phyloP scores from a whole-genome alignment of 2,113 vertebrate species.

The rat (Rattus norvegicus) region DNA sequence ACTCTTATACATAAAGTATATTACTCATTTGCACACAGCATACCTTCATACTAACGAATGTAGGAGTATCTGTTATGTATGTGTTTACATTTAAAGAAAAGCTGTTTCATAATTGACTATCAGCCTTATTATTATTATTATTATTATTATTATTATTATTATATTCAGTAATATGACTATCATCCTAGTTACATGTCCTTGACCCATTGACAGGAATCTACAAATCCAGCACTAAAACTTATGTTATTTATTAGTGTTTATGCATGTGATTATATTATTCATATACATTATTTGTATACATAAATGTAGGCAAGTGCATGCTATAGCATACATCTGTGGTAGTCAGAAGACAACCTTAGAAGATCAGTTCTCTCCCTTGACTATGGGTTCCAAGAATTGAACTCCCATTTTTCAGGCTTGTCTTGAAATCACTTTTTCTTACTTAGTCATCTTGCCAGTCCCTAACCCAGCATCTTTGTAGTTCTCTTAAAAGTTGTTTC shows the following conservation, averaged over 20 bases:
- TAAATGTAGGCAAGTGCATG: not conserved
- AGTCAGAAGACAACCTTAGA: not conserved
- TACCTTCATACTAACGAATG: not conserved
- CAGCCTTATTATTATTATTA: too few relatives aligned
- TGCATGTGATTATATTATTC: too few relatives aligned
- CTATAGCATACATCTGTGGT: not conserved
- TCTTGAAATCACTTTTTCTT: not conserved
- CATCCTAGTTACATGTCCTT: not conserved
- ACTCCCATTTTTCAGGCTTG: not conserved
- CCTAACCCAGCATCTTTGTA: not conserved
- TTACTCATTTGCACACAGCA: not conserved
- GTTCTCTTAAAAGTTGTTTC: not conserved
- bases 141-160: too few relatives aligned
- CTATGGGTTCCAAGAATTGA: not conserved
- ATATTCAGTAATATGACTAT: too few relatives aligned
- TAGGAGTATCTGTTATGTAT: not conserved
- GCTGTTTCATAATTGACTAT: not conserved
- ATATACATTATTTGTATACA: not conserved
- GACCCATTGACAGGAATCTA: not conserved
- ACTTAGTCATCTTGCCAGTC: not conserved
- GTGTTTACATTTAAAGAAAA: slow-evolving; percentile 10
- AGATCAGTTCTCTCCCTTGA: not conserved
- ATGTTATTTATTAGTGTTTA: not conserved
- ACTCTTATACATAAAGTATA: not conserved
- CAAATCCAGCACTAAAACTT: not conserved